These are phyloP conservation scores for Scophthalmus maximus DNA, from an alignment of 2,113 vertebrate species.

Conservation along the genomic window DNA sequence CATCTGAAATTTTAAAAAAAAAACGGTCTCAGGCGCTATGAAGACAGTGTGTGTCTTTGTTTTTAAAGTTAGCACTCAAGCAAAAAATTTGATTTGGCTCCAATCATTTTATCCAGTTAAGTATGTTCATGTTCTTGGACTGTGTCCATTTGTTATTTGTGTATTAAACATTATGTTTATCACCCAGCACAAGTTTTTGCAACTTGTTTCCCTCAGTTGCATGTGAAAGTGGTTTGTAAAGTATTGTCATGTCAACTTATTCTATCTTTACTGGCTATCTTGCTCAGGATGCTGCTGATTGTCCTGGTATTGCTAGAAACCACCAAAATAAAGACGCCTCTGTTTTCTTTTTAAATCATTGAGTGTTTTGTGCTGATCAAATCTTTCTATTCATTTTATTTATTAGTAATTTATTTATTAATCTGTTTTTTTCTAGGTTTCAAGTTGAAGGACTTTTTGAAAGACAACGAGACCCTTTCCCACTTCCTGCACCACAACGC, in stretches of 20 bases:
- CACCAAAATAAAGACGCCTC: background rate
- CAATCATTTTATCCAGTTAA: background rate
- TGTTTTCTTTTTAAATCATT: background rate
- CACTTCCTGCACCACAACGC: constrained; percentile 89
- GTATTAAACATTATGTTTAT: background rate
- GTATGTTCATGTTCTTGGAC: background rate
- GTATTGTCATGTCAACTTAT: background rate
- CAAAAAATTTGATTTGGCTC: constrained; percentile 22
- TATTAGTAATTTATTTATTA: too few relatives aligned
- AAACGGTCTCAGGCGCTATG: background rate
- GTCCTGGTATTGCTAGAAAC: too few relatives aligned
- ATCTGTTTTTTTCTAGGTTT: constrained; percentile 82
- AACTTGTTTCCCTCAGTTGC: too few relatives aligned
- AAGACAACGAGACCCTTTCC: constrained; percentile 91
- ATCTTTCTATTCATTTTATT: too few relatives aligned
- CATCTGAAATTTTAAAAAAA: background rate
- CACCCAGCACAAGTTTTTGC: too few relatives aligned
- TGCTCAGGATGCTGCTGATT: too few relatives aligned
- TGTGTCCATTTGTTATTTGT: background rate
- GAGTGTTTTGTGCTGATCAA: too few relatives aligned
- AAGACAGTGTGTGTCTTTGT: background rate
- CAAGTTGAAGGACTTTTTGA: constrained; percentile 92
- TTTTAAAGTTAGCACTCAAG: too few relatives aligned
- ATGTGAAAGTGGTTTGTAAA: background rate
- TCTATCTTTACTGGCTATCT: background rate